Conservation (phyloP, 1,140 invertebrate species). For the Planococcus citri region DNA sequence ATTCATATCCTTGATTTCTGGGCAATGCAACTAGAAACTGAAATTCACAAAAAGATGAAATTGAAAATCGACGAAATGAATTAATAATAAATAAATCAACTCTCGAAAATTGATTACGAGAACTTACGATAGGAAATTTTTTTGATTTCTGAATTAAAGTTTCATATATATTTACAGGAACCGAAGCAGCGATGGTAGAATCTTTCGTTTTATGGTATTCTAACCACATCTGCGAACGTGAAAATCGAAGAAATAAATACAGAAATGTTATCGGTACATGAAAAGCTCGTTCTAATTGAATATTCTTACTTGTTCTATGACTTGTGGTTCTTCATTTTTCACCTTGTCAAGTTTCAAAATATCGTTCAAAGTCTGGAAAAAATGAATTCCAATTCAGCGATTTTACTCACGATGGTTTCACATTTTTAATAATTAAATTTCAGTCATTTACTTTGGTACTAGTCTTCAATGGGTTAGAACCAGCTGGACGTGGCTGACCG, state of each 20-base stretch:
- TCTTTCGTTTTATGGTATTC: slow-evolving; percentile 68
- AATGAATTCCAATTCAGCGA: slow-evolving; percentile 31
- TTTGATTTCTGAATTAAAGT: slow-evolving; percentile 43
- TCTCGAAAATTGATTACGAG: no score
- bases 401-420: slow-evolving; percentile 50
- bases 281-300: no score
- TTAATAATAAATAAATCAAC: no score
- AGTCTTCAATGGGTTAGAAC: neutral
- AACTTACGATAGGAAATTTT: slow-evolving; percentile 40
- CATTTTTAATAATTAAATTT: no score
- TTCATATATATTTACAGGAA: slow-evolving; percentile 47
- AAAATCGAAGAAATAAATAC: no score
- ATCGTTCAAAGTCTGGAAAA: slow-evolving; percentile 39
- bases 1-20: slow-evolving; percentile 72
- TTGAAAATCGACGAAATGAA: no score
- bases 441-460: neutral
- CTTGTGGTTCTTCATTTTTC: slow-evolving; percentile 52
- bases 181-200: slow-evolving; percentile 49
- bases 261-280: neutral
- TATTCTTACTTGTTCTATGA: slow-evolving; percentile 43
- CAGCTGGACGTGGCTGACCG: neutral
- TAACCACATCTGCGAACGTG: slow-evolving; percentile 58
- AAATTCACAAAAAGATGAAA: neutral
- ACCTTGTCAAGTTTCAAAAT: slow-evolving; percentile 71
- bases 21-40: slow-evolving; percentile 69